A percentile compares a stretch with the other conserved stretches of the same genome.
Conservation (phyloP, 2,888 invertebrate species). For the Erebia palarica region DNA sequence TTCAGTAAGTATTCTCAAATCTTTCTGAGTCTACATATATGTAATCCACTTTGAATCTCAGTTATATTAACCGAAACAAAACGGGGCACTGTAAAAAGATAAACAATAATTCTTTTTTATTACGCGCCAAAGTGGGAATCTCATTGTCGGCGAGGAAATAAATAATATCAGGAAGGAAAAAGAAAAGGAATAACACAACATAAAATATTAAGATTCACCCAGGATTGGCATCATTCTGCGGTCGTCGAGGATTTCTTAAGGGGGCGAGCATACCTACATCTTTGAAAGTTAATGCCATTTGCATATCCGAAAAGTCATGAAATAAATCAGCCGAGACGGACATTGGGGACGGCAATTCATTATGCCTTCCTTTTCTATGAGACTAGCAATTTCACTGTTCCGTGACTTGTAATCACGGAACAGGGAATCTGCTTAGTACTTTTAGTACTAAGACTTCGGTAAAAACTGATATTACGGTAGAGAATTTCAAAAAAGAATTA, state of each 20-base stretch:
- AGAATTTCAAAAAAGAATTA: not conserved
- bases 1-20: not conserved
- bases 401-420: constrained; percentile 24
- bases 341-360: constrained; percentile 76
- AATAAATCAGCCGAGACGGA: constrained; percentile 81
- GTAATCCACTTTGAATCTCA: constrained; percentile 65
- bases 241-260: constrained; percentile 72
- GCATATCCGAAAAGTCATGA: constrained; percentile 82
- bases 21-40: not conserved
- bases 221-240: constrained; percentile 81
- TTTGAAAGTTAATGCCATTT: constrained; percentile 82
- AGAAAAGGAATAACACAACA: constrained; percentile 81
- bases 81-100: constrained; percentile 77
- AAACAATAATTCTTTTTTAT: constrained; percentile 83
- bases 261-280: constrained; percentile 70
- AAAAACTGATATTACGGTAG: not conserved
- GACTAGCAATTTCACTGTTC: constrained; percentile 73
- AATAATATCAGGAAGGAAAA: constrained; percentile 79
- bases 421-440: too few relatives aligned
- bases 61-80: constrained; percentile 75
- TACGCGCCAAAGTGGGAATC: constrained; percentile 81
- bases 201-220: constrained; percentile 82
- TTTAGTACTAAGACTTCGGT: constrained; percentile 36
- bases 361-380: constrained; percentile 71
- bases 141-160: constrained; percentile 80